Evolutionary conservation across 2,113 vertebrate species (phyloP).

Genomic region (Neolamprologus brichardi): DNA sequence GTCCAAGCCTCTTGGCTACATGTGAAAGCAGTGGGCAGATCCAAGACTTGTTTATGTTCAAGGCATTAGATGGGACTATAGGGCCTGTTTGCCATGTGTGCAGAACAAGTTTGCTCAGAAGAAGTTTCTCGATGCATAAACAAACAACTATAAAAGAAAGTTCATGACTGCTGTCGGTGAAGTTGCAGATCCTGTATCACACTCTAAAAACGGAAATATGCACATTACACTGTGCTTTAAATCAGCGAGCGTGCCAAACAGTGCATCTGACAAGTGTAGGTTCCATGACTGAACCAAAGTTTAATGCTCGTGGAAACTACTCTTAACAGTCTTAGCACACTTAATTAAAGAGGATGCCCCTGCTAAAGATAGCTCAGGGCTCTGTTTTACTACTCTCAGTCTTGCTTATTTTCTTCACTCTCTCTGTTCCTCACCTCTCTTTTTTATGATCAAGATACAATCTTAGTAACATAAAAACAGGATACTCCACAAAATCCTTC

Average conservation of each 20-base stretch:
- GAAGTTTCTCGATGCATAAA: background rate
- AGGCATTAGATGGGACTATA: constrained; percentile 14
- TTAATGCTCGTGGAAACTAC: constrained; percentile 45
- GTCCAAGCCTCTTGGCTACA: constrained; percentile 36
- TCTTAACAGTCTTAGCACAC: constrained; percentile 12
- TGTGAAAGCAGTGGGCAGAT: constrained; percentile 61
- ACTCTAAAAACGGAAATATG: background rate
- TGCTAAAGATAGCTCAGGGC: constrained; percentile 54
- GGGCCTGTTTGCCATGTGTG: constrained; percentile 23
- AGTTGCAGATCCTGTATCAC: background rate
- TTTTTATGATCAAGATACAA: constrained; percentile 1
- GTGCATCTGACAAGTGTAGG: background rate
- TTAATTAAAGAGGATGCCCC: constrained; percentile 67
- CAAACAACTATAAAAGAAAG: background rate
- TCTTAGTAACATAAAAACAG: constrained; percentile 13
- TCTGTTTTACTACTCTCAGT: constrained; percentile 45
- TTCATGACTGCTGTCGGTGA: background rate
- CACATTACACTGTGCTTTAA: background rate
- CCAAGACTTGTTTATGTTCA: constrained; percentile 52
- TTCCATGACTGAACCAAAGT: constrained; percentile 24
- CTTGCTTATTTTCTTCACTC: constrained; percentile 26
- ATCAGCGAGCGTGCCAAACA: background rate
- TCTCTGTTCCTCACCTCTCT: constrained; percentile 2
- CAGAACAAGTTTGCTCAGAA: background rate
- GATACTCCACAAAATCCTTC: constrained; percentile 2